Evolutionary conservation across 1,140 invertebrate species (phyloP).

Genomic region (Zaprionus lachaisei): DNA sequence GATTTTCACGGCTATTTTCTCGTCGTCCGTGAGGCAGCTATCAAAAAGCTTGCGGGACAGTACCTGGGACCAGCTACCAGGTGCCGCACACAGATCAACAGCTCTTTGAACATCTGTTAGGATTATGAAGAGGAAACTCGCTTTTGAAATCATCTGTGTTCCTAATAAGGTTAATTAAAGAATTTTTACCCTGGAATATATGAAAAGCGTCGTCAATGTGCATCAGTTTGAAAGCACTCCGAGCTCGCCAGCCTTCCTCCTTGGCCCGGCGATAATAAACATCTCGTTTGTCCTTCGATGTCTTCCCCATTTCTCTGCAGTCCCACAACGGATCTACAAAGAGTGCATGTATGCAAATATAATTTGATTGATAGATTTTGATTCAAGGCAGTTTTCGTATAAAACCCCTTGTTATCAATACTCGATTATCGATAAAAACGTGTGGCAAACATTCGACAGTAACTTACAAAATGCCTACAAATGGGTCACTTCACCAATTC

Average conservation of each 20-base stretch:
- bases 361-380: background rate
- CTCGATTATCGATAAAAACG: background rate
- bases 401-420: background rate
- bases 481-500: background rate
- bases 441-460: background rate
- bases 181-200: slow-evolving; percentile 91
- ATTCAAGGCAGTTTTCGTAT: background rate
- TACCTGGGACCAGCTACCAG: slow-evolving; percentile 99
- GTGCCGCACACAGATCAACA: slow-evolving; percentile 99
- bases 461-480: background rate
- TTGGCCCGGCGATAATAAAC: slow-evolving; percentile 99
- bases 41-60: slow-evolving; percentile 91
- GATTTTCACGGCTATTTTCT: slow-evolving; percentile 92
- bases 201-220: slow-evolving; percentile 98
- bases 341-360: background rate
- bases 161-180: background rate
- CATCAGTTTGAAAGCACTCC: slow-evolving; percentile 99
- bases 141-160: background rate
- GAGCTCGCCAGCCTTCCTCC: slow-evolving; percentile 98
- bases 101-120: slow-evolving; percentile 93
- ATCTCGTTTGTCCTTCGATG: slow-evolving; percentile 99
- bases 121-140: background rate
- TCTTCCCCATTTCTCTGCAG: slow-evolving; percentile 93
- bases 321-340: background rate
- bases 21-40: slow-evolving; percentile 84